These are phyloP conservation scores for Drosophila hydei DNA, from an alignment of 1,140 invertebrate genomes.

Conservation along the genomic window DNA sequence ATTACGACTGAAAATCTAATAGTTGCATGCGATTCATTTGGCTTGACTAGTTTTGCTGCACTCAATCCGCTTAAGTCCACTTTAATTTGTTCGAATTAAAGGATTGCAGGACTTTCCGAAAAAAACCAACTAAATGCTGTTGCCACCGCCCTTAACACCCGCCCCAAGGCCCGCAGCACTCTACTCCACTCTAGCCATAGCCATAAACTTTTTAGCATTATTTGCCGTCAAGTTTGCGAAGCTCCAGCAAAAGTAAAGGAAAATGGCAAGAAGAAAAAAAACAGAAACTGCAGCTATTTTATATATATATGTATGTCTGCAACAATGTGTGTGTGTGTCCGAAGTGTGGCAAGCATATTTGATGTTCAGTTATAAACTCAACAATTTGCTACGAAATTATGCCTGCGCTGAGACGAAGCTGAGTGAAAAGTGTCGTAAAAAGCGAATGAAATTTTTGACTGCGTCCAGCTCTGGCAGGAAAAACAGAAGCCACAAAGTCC, in stretches of 20 bases:
- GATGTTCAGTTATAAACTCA: conserved; percentile 60
- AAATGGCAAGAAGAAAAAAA: conserved; percentile 8
- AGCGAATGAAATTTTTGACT: conserved; percentile 51
- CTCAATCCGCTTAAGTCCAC: conserved; percentile 60
- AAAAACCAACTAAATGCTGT: conserved; percentile 49
- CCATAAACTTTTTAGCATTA: conserved; percentile 69
- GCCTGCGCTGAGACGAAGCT: conserved; percentile 42
- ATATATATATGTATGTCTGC: conserved; percentile 29
- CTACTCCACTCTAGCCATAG: conserved; percentile 27
- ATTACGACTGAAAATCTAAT: conserved; percentile 51
- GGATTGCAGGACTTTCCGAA: conserved; percentile 50
- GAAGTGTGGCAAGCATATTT: conserved; percentile 41
- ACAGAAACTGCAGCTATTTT: conserved; percentile 15
- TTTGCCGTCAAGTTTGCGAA: conserved; percentile 50
- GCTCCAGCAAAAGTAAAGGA: conserved; percentile 7
- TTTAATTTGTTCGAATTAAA: conserved; percentile 71
- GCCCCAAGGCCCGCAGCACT: neutral
- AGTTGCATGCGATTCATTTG: conserved; percentile 48
- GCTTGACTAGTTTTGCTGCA: conserved; percentile 24
- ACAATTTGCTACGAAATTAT: conserved; percentile 77
- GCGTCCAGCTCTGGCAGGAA: conserved; percentile 26
- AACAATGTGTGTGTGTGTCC: conserved; percentile 44
- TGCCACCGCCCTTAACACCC: neutral
- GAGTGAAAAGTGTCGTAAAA: conserved; percentile 68
- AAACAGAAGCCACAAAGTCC: conserved; percentile 30